A percentile compares a stretch with the other conserved stretches of the same genome.
phyloP scores from a whole-genome alignment of 1,140 invertebrate genomes.

The Heliconius melpomene region DNA sequence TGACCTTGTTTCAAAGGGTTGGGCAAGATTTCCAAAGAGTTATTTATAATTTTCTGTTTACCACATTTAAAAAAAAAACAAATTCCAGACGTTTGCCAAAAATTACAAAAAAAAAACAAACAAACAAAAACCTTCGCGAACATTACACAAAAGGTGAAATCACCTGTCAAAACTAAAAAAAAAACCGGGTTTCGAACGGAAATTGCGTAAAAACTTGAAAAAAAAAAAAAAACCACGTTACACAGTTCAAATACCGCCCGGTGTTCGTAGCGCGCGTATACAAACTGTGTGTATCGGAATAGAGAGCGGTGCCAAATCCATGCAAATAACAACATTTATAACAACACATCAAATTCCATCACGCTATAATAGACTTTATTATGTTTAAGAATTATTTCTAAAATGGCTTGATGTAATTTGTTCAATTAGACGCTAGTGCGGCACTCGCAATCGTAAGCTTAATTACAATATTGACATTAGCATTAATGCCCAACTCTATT shows the following conservation, averaged over 20 bases:
- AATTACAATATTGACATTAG: slow-evolving; percentile 40
- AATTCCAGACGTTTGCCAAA: slow-evolving; percentile 36
- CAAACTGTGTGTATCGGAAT: slow-evolving; percentile 40
- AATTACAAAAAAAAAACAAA: slow-evolving; percentile 1
- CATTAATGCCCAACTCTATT: slow-evolving; percentile 24
- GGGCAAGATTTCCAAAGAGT: neutral
- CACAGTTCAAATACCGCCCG: slow-evolving; percentile 21
- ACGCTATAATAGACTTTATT: slow-evolving; percentile 34
- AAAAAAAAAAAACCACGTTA: slow-evolving; percentile 21
- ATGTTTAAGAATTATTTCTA: slow-evolving; percentile 1
- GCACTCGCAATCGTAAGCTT: slow-evolving; percentile 29
- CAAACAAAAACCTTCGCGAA: slow-evolving; percentile 21
- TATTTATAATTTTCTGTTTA: slow-evolving; percentile 24
- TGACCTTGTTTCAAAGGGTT: neutral
- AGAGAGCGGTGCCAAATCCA: slow-evolving; percentile 46
- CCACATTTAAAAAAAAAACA: slow-evolving; percentile 29
- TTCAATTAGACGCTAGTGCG: neutral
- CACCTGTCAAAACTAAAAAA: slow-evolving; percentile 25
- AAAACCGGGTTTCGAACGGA: slow-evolving; percentile 13
- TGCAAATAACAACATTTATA: slow-evolving; percentile 34
- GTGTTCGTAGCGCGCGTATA: slow-evolving; percentile 28
- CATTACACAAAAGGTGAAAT: slow-evolving; percentile 22
- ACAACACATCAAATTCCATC: slow-evolving; percentile 27
- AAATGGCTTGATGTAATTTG: slow-evolving; percentile 6
- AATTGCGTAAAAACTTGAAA: slow-evolving; percentile 15